Conservation (phyloP, 2,888 invertebrate species). For the Phyllotreta cruciferae region DNA sequence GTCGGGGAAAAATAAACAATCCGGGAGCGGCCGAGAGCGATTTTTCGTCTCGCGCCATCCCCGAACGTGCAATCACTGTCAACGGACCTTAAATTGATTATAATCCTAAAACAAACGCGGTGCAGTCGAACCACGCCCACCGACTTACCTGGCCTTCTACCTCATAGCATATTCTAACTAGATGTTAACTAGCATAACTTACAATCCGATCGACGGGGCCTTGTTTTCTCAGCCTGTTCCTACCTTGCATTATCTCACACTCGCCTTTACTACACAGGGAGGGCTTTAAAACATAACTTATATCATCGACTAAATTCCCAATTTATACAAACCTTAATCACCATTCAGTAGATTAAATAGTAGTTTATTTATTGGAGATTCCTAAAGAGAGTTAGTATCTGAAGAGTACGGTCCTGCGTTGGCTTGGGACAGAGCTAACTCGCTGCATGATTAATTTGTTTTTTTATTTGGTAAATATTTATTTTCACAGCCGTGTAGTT, state of each 20-base stretch:
- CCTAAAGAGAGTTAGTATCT: slow-evolving; percentile 24
- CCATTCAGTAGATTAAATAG: background rate
- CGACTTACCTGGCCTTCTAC: slow-evolving; percentile 44
- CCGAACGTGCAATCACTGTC: slow-evolving; percentile 22
- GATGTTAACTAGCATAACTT: slow-evolving; percentile 40
- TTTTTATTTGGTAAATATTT: slow-evolving; percentile 53
- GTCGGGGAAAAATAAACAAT: no score
- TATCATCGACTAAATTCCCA: background rate
- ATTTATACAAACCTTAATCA: background rate
- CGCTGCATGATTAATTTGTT: slow-evolving; percentile 46
- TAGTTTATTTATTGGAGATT: slow-evolving; percentile 1
- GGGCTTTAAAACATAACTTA: slow-evolving; percentile 5
- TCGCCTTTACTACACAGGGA: slow-evolving; percentile 6
- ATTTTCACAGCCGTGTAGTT: slow-evolving; percentile 45
- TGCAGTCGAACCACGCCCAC: slow-evolving; percentile 29
- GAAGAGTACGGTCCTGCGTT: slow-evolving; percentile 25
- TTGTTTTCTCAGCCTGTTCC: slow-evolving; percentile 17
- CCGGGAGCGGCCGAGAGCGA: no score
- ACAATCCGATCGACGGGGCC: slow-evolving; percentile 18
- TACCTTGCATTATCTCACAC: slow-evolving; percentile 10
- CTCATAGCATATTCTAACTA: slow-evolving; percentile 43
- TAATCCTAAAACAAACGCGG: slow-evolving; percentile 26
- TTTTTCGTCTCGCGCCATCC: no score
- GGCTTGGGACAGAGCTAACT: slow-evolving; percentile 31
- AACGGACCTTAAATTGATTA: slow-evolving; percentile 20